Evolutionary conservation across 2,888 invertebrate species (phyloP), one percentile per base, ranked within the genome.

Genomic region (Taphrorychus bicolor): DNA sequence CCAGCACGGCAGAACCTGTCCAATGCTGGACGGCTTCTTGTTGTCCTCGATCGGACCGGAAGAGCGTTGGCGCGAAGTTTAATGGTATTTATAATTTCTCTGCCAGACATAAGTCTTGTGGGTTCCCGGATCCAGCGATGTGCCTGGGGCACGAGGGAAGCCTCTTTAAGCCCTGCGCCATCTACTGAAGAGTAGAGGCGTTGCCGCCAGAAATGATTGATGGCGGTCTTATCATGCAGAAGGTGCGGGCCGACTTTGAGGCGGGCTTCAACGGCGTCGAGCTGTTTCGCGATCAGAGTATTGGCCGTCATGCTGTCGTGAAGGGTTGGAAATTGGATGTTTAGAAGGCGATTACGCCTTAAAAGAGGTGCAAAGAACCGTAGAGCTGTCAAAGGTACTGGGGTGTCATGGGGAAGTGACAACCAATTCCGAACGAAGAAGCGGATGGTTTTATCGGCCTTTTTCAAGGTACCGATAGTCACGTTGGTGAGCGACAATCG

Each of bases 1-100:
- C 69, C 66, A 9, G 66, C 66, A 16, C 69, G 23, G 45, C 69
- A 69, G 21, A n/a, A n/a, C 9, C 58, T 16, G 22, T 59, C 66
- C 17, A 19, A 53, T 9, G 2, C 9, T 11, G 59, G 22, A 2
- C 57, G 3, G 3, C 69, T 66, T 7, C 69, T 3, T 3, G 9
- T 66, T 16, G 24, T 24, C 7, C 24, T 24, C 7, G 24, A 4
- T 24, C 24, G 4, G 24, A 4, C 7, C 7, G 24, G 24, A 4
- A 24, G 24, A 24, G 24, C 24, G 24, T 24, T 24, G 7, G 7
- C 7, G 24, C 24, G 24, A n/a, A 69, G 18, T 14, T 41, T 18
- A 18, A 56, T 24, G 1, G 4, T 2, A 2, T 42, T 19, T 16
- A 69, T 21, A 41, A 32, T 66, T 40, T 69, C 60, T 17, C 49